Base-by-base conservation (phyloP, 2,888 invertebrate genomes). In the Torymus tubicola region DNA sequence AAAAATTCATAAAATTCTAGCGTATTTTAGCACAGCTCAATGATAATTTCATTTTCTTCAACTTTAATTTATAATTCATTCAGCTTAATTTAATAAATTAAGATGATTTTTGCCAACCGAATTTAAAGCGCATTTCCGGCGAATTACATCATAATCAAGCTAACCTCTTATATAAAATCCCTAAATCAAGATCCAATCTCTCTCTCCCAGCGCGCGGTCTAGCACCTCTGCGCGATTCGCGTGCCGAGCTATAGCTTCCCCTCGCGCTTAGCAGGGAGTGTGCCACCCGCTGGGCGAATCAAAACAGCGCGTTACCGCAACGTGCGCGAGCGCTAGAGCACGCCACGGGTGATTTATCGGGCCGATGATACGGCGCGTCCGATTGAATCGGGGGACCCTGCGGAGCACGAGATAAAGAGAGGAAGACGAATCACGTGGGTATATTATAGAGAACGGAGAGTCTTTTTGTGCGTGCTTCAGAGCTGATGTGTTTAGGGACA, bases 231-330 rank as follows among this genome's bases (percentile, higher is more conserved):
- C 11, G 13, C 63, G 31, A 63, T 58, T n/a, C 60, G 58, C 18
- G 64, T 55, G 64, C n/a, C 50, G 21, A 57, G n/a, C 0, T 14
- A 4, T 11, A 57, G 42, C 42, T 42, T 42, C 42, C 42, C 42
- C 42, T 42, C 42, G 42, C n/a, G 18, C 71, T 12, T 61, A 64
- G 70, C 84, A 82, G 85, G 85, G 84, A 78, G 81, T 67, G 84
- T 78, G 86, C 84, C 87, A 84, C 89, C 89, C 87, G 87, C 84
- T 83, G 89, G 80, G 90, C 85, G 86, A 87, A 86, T 87, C 89
- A 88, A 89, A 90, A 90, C 87, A 89, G 86, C 85, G 82, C 84
- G 84, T 84, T 84, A 76, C 84, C 85, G 78, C 74, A 80, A 83
- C 78, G 82, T 83, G 21, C 42, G 10, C 42, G 42, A 42, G 42